Evolutionary conservation across 37 sponge, comb jelly and placozoan species (phyloP).

Genomic region (Hormiphora californensis): DNA sequence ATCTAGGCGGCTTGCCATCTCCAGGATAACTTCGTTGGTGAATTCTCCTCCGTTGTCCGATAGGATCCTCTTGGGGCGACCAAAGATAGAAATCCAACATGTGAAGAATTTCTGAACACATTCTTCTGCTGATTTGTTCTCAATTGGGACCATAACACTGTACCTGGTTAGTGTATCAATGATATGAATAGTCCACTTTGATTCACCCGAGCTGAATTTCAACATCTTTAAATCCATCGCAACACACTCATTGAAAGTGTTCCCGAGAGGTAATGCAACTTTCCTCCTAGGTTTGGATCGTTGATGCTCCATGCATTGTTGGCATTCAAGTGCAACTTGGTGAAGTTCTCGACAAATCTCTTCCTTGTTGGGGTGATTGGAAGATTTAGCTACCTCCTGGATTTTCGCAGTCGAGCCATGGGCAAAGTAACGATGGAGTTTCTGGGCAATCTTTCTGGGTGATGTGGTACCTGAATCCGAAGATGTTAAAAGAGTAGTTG

Average conservation of each 20-base stretch:
- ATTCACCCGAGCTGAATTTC: too few species aligned
- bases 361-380: too few species aligned
- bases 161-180: neutral
- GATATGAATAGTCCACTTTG: neutral
- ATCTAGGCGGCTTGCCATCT: too few species aligned
- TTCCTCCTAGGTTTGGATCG: neutral
- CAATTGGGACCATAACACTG: neutral
- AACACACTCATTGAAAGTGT: slow-evolving; percentile 5
- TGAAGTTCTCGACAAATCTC: too few species aligned
- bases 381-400: too few species aligned
- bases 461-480: too few species aligned
- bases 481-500: too few species aligned
- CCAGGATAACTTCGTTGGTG: neutral
- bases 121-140: neutral
- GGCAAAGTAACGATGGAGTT: too few species aligned
- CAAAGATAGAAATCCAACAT: neutral
- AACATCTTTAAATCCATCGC: slow-evolving; percentile 3
- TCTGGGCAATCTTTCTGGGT: too few species aligned
- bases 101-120: neutral
- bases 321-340: too few species aligned
- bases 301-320: too few species aligned
- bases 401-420: too few species aligned
- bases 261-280: neutral
- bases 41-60: slow-evolving; percentile 36
- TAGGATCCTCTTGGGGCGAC: neutral